Conservation (phyloP, 2,888 invertebrate species). For the Dryomyza anilis region DNA sequence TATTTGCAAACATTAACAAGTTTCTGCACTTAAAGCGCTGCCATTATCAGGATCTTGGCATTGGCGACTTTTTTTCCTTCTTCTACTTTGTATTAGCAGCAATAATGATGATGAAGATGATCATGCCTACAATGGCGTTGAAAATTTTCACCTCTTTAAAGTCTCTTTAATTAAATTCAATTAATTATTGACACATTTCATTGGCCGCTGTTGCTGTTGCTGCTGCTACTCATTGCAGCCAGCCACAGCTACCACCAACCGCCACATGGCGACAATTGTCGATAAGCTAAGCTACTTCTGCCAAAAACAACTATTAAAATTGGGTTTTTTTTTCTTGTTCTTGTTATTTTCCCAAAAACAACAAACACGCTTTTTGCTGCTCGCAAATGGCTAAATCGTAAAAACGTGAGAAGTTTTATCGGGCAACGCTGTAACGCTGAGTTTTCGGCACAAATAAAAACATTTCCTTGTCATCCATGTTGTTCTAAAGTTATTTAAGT, state of each 20-base stretch:
- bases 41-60: neutral
- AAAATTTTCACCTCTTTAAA: neutral
- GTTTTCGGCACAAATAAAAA: neutral
- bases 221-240: too few species aligned
- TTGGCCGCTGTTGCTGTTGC: too few species aligned
- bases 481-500: neutral
- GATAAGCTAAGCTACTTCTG: too few species aligned
- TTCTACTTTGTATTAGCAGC: too few species aligned
- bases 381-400: constrained; percentile 41
- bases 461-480: neutral
- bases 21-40: constrained; percentile 12
- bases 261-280: constrained; percentile 36
- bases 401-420: constrained; percentile 49
- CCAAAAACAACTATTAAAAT: too few species aligned
- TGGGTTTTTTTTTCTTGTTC: too few species aligned
- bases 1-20: constrained; percentile 7
- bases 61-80: too few species aligned
- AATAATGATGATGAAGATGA: neutral
- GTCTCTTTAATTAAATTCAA: constrained; percentile 55
- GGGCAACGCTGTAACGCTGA: neutral
- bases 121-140: neutral
- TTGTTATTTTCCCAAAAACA: too few species aligned
- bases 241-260: too few species aligned
- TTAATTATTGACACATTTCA: constrained; percentile 60
- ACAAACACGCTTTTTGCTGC: neutral